phyloP scores from a whole-genome alignment of 1,140 invertebrate genomes.

The Trissolcus basalis region DNA sequence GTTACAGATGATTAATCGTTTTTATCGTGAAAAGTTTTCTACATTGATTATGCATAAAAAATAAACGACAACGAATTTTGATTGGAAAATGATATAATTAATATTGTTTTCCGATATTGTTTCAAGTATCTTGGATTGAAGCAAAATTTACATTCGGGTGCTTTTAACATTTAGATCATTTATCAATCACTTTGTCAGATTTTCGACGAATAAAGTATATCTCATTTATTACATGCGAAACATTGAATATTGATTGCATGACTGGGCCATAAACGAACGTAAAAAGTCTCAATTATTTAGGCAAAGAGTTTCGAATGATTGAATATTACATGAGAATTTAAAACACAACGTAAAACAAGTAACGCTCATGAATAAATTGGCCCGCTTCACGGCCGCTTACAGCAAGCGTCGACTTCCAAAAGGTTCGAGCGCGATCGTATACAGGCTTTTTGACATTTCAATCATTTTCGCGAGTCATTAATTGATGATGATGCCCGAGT shows the following conservation, averaged over 20 bases:
- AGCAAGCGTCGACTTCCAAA: slow-evolving; percentile 17
- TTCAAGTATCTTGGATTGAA: too few relatives aligned
- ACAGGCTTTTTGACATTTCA: slow-evolving; percentile 9
- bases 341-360: slow-evolving; percentile 41
- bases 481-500: slow-evolving; percentile 9
- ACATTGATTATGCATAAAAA: too few relatives aligned
- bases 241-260: slow-evolving; percentile 27
- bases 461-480: slow-evolving; percentile 24
- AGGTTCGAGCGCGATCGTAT: slow-evolving; percentile 23
- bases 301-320: slow-evolving; percentile 28
- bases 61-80: too few relatives aligned
- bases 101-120: too few relatives aligned
- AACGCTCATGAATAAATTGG: slow-evolving; percentile 37
- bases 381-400: slow-evolving; percentile 10
- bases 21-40: too few relatives aligned
- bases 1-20: too few relatives aligned
- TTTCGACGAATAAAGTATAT: slow-evolving; percentile 20
- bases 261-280: slow-evolving; percentile 3
- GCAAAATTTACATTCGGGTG: too few relatives aligned
- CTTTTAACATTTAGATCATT: too few relatives aligned
- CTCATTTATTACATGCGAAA: slow-evolving; percentile 23
- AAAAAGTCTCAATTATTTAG: slow-evolving; percentile 42
- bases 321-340: slow-evolving; percentile 44
- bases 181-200: background rate
- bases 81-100: too few relatives aligned